phyloP scores from a whole-genome alignment of 2,113 vertebrate genomes.

The Synchiropus splendidus region DNA sequence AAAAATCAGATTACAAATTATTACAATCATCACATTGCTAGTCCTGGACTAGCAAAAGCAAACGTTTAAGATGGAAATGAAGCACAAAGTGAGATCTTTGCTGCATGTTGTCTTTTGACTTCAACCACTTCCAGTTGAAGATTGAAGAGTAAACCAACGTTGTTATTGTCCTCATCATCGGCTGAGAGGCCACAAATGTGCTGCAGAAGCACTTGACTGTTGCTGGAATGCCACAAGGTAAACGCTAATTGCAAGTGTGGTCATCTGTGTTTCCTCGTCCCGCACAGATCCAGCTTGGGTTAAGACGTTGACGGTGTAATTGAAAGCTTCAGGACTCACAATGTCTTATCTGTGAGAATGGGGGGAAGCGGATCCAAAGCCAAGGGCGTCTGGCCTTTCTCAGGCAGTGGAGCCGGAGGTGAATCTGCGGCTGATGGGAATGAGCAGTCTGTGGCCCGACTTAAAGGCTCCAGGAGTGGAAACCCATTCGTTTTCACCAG shows the following conservation, averaged over 20 bases:
- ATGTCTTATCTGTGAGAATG: slow-evolving; percentile 75
- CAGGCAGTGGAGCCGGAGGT: slow-evolving; percentile 61
- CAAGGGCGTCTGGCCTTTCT: slow-evolving; percentile 83
- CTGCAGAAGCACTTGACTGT: too few relatives aligned
- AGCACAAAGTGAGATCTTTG: too few relatives aligned
- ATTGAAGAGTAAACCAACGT: too few relatives aligned
- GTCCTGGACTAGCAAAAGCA: too few relatives aligned
- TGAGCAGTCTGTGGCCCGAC: slow-evolving; percentile 76
- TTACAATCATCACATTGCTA: too few relatives aligned
- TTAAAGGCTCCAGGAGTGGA: slow-evolving; percentile 67
- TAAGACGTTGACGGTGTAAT: slow-evolving; percentile 14
- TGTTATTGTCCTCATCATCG: too few relatives aligned
- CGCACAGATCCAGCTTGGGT: slow-evolving; percentile 23
- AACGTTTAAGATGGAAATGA: too few relatives aligned
- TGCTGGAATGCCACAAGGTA: background rate
- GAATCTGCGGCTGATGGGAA: slow-evolving; percentile 59
- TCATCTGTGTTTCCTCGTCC: background rate
- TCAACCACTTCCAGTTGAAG: too few relatives aligned
- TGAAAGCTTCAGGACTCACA: slow-evolving; percentile 34
- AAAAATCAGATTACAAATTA: too few relatives aligned
- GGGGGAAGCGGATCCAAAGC: slow-evolving; percentile 85
- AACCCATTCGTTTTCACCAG: slow-evolving; percentile 87
- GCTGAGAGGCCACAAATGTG: too few relatives aligned
- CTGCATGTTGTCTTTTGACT: too few relatives aligned
- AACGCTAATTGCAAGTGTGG: background rate